Evolutionary conservation across 2,888 invertebrate species (phyloP).

Genomic region (Pyrocoelia pectoralis): DNA sequence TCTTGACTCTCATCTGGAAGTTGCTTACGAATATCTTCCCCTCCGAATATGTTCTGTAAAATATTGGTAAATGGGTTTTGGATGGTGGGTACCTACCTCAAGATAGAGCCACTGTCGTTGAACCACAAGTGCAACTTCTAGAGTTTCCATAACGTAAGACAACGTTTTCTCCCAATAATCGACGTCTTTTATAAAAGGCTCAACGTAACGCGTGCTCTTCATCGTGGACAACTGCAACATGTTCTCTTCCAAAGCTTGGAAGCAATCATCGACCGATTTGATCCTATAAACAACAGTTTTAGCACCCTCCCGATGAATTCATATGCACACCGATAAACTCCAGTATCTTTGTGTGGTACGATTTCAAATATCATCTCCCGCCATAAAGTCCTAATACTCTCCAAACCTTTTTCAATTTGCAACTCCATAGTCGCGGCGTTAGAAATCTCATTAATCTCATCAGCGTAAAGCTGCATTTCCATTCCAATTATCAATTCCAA

Average conservation of each 20-base stretch:
- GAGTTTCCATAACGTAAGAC: conserved; percentile 81
- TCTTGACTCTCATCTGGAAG: conserved; percentile 78
- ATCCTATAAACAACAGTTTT: conserved; percentile 63
- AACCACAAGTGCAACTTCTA: conserved; percentile 80
- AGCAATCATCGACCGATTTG: conserved; percentile 80
- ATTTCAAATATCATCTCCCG: conserved; percentile 75
- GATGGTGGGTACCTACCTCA: no score
- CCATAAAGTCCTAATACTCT: conserved; percentile 77
- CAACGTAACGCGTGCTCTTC: conserved; percentile 88
- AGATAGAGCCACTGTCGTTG: conserved; percentile 88
- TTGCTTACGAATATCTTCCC: conserved; percentile 88
- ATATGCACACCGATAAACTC: conserved; percentile 61
- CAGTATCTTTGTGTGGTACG: conserved; percentile 71
- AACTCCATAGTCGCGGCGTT: conserved; percentile 89
- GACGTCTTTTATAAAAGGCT: conserved; percentile 84
- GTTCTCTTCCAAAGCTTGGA: conserved; percentile 83
- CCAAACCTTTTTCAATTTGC: conserved; percentile 82
- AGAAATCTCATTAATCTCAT: conserved; percentile 85
- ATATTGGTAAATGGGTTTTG: no score
- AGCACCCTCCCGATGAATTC: no score
- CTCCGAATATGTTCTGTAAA: conserved; percentile 78
- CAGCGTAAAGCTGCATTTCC: conserved; percentile 83
- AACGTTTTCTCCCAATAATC: conserved; percentile 88
- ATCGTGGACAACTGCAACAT: conserved; percentile 84
- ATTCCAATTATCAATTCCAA: conserved; percentile 80